A percentile compares a stretch with the other conserved stretches of the same genome.
phyloP scores from a whole-genome alignment of 2,113 vertebrate genomes.

The Pan paniscus region DNA sequence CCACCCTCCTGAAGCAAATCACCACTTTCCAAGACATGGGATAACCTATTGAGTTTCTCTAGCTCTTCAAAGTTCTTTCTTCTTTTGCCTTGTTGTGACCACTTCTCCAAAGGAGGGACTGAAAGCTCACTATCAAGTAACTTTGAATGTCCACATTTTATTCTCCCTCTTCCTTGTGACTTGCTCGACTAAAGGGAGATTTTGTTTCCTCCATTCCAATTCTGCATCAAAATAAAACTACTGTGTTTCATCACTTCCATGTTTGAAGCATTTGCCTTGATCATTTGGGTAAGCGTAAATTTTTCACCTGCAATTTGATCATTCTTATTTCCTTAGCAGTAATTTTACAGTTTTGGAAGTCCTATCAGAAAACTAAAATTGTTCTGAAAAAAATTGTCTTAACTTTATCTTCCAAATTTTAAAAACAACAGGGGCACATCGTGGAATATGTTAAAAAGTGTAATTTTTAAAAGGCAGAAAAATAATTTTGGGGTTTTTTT shows the following conservation, averaged over 20 bases:
- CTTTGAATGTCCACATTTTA: neutral
- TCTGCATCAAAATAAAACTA: neutral
- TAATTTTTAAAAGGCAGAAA: neutral
- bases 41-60: neutral
- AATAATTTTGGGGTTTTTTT: neutral
- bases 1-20: neutral
- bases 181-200: neutral
- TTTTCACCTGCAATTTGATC: slow-evolving; percentile 33
- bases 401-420: slow-evolving; percentile 27
- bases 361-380: neutral
- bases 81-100: neutral
- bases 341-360: slow-evolving; percentile 28
- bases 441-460: neutral
- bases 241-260: neutral
- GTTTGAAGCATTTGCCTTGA: neutral
- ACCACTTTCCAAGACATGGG: neutral
- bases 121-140: neutral
- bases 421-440: slow-evolving; percentile 5
- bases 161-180: neutral
- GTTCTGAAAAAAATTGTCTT: slow-evolving; percentile 1
- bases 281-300: neutral
- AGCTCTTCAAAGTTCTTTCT: neutral
- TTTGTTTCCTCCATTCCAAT: neutral
- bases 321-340: slow-evolving; percentile 21
- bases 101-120: neutral